A percentile compares a stretch with the other conserved stretches of the same genome.
Conservation (phyloP, 2,797 vertebrate genomes). For the Lutra lutra region DNA sequence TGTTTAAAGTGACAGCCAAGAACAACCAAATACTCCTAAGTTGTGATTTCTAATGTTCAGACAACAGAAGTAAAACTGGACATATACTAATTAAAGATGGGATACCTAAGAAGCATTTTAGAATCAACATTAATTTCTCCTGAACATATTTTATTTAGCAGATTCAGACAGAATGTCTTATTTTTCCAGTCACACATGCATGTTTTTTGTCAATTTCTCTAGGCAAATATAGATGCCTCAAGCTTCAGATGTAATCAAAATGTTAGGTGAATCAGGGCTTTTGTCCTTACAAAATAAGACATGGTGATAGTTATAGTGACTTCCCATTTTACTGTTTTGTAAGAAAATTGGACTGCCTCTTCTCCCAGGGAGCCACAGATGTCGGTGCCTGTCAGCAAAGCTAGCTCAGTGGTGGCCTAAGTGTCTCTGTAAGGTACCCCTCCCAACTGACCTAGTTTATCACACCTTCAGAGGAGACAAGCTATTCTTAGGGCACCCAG, state of each 20-base stretch:
- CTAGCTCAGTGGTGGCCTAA: not conserved
- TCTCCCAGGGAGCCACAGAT: not conserved
- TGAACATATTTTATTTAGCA: not conserved
- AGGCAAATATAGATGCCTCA: not conserved
- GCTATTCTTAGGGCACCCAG: slow-evolving; percentile 61
- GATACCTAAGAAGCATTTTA: not conserved
- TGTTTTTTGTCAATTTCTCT: not conserved
- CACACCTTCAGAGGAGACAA: slow-evolving; percentile 21
- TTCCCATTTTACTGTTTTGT: slow-evolving; percentile 32
- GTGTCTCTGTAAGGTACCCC: not conserved
- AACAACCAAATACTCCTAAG: not conserved
- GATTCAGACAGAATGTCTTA: not conserved
- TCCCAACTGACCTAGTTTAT: slow-evolving; percentile 39
- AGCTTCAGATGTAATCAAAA: not conserved
- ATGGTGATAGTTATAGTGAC: not conserved
- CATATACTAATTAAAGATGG: not conserved
- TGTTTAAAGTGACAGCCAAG: not conserved
- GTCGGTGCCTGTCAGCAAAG: not conserved
- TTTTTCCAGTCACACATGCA: not conserved
- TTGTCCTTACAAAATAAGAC: slow-evolving; percentile 19
- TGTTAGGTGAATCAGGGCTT: not conserved
- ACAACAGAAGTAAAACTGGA: not conserved
- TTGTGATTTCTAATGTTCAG: not conserved
- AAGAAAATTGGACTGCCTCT: not conserved
- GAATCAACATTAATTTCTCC: not conserved